Base-by-base conservation (phyloP, 2,888 invertebrate species). In the Allygus modestus region DNA sequence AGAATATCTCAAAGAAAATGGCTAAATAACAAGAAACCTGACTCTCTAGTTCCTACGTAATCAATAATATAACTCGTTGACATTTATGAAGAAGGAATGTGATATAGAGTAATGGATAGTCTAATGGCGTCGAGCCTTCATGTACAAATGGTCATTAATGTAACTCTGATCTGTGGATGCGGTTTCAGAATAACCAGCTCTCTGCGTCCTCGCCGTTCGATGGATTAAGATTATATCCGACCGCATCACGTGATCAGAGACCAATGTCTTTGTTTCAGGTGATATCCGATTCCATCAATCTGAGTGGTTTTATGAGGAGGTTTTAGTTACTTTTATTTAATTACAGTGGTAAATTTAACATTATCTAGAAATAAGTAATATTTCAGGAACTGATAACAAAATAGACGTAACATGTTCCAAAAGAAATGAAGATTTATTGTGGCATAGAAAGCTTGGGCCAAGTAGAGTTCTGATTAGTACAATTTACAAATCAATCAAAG, bases 71-170 rank as follows among this genome's bases (percentile, higher is more conserved):
- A 51, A 4, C 51, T 7, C 17, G 2, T 23, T 58, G 58, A 58
- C 58, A 58, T 58, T 58, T 23, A 58, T 58, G 20, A 58, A 58
- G 15, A 58, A 58, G 58, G 58, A 58, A 58, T 58, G 20, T 15
- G 23, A 26, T 23, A 20, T 20, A 58, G 1, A 58, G 58, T 58
- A 58, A 58, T 58, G 58, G 58, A 58, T 58, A 58, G 23, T 58
- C 23, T 23, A 26, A 58, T 58, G 23, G 9, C 23, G 26, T 23
- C 58, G 15, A 20, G 12, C 9, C 26, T 58, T 58, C 58, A 2
- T 58, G 58, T 58, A 58, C 58, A 23, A 58, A 58, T 58, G 12
- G 4, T 23, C 58, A 58, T 58, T 58, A 58, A 58, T 26, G 58
- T 12, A 7, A 58, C 26, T 23, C 58, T 5, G 58, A 58, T 58